Evolutionary conservation across 2,797 vertebrate species (phyloP).

Genomic region (Crenuchus spilurus): DNA sequence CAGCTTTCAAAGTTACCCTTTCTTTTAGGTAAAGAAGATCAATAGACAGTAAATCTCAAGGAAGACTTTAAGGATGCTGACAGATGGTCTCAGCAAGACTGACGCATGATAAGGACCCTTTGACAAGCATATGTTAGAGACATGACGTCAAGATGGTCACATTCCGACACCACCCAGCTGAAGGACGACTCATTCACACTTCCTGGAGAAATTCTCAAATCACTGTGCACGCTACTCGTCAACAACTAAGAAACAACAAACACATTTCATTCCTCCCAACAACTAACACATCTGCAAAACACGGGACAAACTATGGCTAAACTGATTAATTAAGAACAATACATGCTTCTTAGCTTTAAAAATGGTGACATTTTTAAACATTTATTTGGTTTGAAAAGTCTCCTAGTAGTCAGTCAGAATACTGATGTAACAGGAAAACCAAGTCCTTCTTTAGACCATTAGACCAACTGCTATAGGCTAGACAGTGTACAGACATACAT

Average conservation of each 20-base stretch:
- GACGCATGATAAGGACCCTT: slow-evolving; percentile 16
- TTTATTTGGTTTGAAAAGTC: too few relatives aligned
- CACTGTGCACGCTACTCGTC: neutral
- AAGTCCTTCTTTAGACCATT: neutral
- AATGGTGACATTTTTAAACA: too few relatives aligned
- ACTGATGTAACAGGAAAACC: neutral
- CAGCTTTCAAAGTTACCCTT: slow-evolving; percentile 19
- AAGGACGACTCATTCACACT: slow-evolving; percentile 41
- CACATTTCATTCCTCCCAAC: too few relatives aligned
- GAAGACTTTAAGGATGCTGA: slow-evolving; percentile 38
- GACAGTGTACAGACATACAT: neutral
- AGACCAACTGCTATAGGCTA: neutral
- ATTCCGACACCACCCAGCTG: slow-evolving; percentile 14
- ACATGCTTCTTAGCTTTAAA: neutral
- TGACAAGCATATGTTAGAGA: slow-evolving; percentile 28
- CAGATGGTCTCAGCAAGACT: slow-evolving; percentile 38
- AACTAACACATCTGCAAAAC: neutral
- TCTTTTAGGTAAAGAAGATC: slow-evolving; percentile 30
- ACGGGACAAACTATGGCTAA: neutral
- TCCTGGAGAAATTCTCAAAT: slow-evolving; percentile 17
- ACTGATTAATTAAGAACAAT: neutral
- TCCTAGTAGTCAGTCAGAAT: neutral
- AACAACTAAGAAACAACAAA: slow-evolving; percentile 4
- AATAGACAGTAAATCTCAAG: slow-evolving; percentile 22
- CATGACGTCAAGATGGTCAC: slow-evolving; percentile 31